Percentiles rank a stretch among this genome's conserved stretches.
Conservation (phyloP, 2,888 invertebrate genomes). For the Epirrita christyi region DNA sequence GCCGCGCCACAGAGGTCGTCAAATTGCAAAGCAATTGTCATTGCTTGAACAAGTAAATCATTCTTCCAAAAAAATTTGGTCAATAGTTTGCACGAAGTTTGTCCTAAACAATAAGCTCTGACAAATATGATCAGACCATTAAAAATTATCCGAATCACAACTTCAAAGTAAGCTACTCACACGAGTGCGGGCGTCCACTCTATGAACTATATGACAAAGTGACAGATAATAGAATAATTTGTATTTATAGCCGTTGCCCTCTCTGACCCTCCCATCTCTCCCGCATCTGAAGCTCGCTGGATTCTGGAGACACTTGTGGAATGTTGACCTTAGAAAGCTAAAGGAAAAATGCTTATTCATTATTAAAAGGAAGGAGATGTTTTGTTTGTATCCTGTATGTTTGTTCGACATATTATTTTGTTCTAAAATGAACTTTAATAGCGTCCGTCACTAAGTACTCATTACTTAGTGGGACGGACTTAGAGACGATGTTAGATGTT, state of each 20-base stretch:
- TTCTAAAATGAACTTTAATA: too few species aligned
- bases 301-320: constrained; percentile 55
- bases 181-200: constrained; percentile 29
- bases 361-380: not conserved
- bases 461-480: too few species aligned
- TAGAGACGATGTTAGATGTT: too few species aligned
- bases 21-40: too few species aligned
- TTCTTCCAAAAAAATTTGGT: too few species aligned
- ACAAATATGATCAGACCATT: too few species aligned
- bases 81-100: too few species aligned
- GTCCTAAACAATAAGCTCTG: too few species aligned
- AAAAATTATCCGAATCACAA: not conserved
- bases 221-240: constrained; percentile 64
- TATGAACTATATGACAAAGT: constrained; percentile 25
- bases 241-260: constrained; percentile 63
- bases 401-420: too few species aligned
- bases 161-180: constrained; percentile 4
- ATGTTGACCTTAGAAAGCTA: constrained; percentile 9
- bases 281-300: constrained; percentile 58
- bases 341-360: not conserved
- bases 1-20: too few species aligned
- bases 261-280: constrained; percentile 39
- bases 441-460: too few species aligned
- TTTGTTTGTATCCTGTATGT: not conserved
- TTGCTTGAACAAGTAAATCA: too few species aligned